Percentiles rank a stretch among this genome's conserved stretches.
phyloP scores from a whole-genome alignment of 1,140 invertebrate genomes.

The Drosophila guanche region DNA sequence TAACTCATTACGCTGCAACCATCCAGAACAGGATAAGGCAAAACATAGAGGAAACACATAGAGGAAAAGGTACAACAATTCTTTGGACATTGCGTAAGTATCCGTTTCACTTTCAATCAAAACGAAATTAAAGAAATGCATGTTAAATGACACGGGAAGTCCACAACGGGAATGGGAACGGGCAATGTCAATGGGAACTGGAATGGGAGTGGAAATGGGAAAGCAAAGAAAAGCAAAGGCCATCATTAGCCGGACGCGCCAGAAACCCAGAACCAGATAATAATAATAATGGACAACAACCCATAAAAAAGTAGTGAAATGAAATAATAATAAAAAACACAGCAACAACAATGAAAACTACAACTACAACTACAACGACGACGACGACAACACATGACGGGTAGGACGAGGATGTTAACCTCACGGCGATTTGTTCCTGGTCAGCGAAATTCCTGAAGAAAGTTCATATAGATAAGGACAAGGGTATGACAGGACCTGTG shows the following conservation, averaged over 20 bases:
- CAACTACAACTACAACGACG: too few relatives aligned
- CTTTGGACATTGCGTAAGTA: slow-evolving; percentile 21
- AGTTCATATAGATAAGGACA: slow-evolving; percentile 12
- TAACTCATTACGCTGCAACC: slow-evolving; percentile 26
- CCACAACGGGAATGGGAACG: slow-evolving; percentile 5
- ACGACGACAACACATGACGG: too few relatives aligned
- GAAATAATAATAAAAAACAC: slow-evolving; percentile 43
- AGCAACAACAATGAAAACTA: slow-evolving; percentile 1
- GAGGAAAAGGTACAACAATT: slow-evolving; percentile 2
- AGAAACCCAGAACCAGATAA: slow-evolving; percentile 47
- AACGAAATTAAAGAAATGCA: slow-evolving; percentile 57
- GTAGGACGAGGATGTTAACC: slow-evolving; percentile 22
- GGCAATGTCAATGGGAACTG: slow-evolving; percentile 8
- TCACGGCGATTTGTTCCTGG: background rate
- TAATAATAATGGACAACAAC: slow-evolving; percentile 37
- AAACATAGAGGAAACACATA: background rate
- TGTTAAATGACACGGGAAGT: slow-evolving; percentile 60
- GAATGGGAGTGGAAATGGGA: background rate
- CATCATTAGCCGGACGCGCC: slow-evolving; percentile 43
- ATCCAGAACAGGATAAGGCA: slow-evolving; percentile 14
- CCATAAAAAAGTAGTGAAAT: slow-evolving; percentile 28
- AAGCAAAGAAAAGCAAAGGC: slow-evolving; percentile 22
- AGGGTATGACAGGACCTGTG: slow-evolving; percentile 43
- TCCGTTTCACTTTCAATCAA: slow-evolving; percentile 70
- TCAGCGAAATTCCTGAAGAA: background rate